Base-by-base conservation (phyloP, 2,113 vertebrate genomes). In the Mastomys coucha region DNA sequence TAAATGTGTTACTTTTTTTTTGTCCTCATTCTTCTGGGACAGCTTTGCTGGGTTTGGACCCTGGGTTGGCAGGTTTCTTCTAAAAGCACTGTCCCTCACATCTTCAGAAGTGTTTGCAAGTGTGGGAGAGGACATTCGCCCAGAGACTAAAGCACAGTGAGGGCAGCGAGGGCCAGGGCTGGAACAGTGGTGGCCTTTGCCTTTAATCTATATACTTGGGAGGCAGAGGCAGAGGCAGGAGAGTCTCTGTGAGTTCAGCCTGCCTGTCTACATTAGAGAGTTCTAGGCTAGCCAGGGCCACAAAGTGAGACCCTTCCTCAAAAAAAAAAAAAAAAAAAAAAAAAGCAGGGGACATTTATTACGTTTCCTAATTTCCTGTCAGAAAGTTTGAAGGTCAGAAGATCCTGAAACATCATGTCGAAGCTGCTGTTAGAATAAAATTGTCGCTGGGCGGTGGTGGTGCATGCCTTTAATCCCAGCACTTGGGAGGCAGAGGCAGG, bases 361-460 rank as follows among this genome's bases (percentile, higher is more conserved):
- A 11, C 31, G 5, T 42, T 60, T 85, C 84, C n/a, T 78, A 45
- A 84, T 45, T 60, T n/a, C 75, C 26, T 5, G 11, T 91, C 49
- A 42, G 39, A 95, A 81, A 69, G 49, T 42, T 0, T 87, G 90
- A 73, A 85, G 45, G 63, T 42, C 81, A 76, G 77, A 91, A 63
- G 22, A 88, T 76, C 78, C n/a, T 72, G 31, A 92, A 51, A 95
- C 49, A 75, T 63, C 70, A 72, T 58, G 22, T 93, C 92, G 67
- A 91, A 89, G 33, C 14, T 78, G 63, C 28, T 63, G 8, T 85
- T 78, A 89, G 91, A 49, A 91, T 75, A 93, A 93, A 93, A 53
- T 39, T 81, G 17, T 53, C 58, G n/a, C n/a, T n/a, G n/a, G n/a
- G n/a, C n/a, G n/a, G n/a, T n/a, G n/a, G n/a, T n/a, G n/a, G n/a